Percentiles rank a stretch among this genome's conserved stretches.
These are phyloP conservation scores for Cheilosia vulpina DNA, from an alignment of 2,888 invertebrate genomes.

Conservation along the genomic window DNA sequence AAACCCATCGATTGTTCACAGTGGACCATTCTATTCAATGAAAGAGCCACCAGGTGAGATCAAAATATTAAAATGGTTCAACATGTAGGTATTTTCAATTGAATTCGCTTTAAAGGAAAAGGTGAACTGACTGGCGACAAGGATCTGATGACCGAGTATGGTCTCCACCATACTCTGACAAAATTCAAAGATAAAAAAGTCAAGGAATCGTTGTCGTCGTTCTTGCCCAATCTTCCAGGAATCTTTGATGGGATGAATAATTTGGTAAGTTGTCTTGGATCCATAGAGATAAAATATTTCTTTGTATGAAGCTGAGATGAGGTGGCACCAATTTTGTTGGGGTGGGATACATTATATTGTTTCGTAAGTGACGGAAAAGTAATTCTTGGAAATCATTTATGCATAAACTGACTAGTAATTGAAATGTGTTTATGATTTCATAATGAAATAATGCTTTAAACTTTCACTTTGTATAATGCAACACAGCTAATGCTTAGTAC, in stretches of 20 bases:
- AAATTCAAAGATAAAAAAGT: conserved; percentile 98
- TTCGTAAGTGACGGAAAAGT: not conserved
- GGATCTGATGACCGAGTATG: conserved; percentile 98
- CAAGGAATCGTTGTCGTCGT: conserved; percentile 97
- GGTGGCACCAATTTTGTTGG: conserved; percentile 40
- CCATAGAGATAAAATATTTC: not conserved
- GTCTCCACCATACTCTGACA: conserved; percentile 97
- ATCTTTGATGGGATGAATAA: conserved; percentile 96
- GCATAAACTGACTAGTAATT: too few relatives aligned
- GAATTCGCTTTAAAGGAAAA: conserved; percentile 86
- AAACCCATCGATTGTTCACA: conserved; percentile 98
- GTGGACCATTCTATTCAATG: conserved; percentile 99
- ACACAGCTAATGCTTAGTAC: too few relatives aligned
- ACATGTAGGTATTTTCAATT: not conserved
- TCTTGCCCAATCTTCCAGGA: conserved; percentile 97
- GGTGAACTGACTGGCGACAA: conserved; percentile 97
- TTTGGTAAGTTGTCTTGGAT: conserved; percentile 83
- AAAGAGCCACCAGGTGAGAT: conserved; percentile 94
- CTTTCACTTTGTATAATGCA: too few relatives aligned
- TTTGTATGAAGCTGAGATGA: conserved; percentile 25
- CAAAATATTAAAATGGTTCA: not conserved
- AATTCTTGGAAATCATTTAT: not conserved
- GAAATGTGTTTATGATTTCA: too few relatives aligned
- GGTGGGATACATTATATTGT: not conserved
- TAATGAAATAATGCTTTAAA: too few relatives aligned